phyloP scores from a whole-genome alignment of 2,888 invertebrate species.

The Dryobota labecula region DNA sequence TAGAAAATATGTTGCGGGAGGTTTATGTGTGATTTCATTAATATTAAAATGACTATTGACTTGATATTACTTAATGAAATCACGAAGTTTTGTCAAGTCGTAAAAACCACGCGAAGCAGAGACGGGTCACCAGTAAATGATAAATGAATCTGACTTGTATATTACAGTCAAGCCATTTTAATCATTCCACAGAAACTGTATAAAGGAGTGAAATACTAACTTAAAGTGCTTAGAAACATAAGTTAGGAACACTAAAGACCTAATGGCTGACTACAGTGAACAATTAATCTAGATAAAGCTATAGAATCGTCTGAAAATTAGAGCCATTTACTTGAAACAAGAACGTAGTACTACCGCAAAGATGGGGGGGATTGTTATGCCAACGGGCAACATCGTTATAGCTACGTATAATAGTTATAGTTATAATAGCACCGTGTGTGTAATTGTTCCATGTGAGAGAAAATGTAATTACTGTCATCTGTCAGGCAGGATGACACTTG shows the following conservation, averaged over 20 bases:
- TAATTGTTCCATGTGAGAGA: no score
- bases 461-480: no score
- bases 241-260: slow-evolving; percentile 28
- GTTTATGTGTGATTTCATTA: no score
- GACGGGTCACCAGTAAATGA: no score
- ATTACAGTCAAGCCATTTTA: neutral
- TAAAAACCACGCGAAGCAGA: no score
- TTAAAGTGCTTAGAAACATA: slow-evolving; percentile 19
- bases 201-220: neutral
- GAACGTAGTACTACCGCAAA: slow-evolving; percentile 6
- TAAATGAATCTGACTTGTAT: neutral
- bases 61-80: no score
- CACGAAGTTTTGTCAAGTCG: no score
- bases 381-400: slow-evolving; percentile 1
- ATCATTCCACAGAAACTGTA: neutral
- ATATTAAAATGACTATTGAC: no score
- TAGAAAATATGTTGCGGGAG: no score
- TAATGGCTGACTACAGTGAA: slow-evolving; percentile 38
- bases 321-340: slow-evolving; percentile 27
- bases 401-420: neutral
- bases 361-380: slow-evolving; percentile 8
- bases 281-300: slow-evolving; percentile 33
- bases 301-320: slow-evolving; percentile 32
- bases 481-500: no score
- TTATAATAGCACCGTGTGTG: neutral